These are phyloP conservation scores for Drosophila ambigua DNA, from an alignment of 1,140 invertebrate species.

Conservation along the genomic window DNA sequence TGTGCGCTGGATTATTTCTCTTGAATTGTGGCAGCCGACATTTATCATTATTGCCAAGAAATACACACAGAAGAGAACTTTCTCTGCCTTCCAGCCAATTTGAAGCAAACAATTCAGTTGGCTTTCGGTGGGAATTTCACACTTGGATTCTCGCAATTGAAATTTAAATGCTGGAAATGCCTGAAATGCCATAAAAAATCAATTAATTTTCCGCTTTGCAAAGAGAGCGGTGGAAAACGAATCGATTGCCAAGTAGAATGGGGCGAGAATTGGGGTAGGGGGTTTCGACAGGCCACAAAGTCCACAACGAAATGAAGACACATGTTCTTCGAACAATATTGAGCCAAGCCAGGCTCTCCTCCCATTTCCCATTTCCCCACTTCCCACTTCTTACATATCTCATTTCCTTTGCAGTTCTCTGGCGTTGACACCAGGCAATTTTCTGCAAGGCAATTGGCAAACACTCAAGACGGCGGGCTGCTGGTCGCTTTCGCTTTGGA, in stretches of 20 bases:
- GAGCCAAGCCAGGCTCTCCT: constrained; percentile 21
- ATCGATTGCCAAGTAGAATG: constrained; percentile 50
- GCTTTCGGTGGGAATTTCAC: constrained; percentile 48
- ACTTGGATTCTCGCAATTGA: constrained; percentile 64
- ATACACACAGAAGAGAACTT: constrained; percentile 9
- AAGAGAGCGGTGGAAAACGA: constrained; percentile 22
- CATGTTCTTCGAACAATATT: constrained; percentile 68
- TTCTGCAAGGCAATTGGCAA: constrained; percentile 39
- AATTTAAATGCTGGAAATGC: constrained; percentile 47
- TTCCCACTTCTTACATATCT: constrained; percentile 2
- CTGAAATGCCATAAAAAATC: constrained; percentile 64
- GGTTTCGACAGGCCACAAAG: constrained; percentile 49
- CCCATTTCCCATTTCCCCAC: constrained; percentile 38
- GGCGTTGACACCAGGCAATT: constrained; percentile 48
- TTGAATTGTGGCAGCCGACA: constrained; percentile 35
- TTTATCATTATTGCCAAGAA: constrained; percentile 47
- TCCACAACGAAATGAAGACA: constrained; percentile 74
- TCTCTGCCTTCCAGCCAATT: too few species aligned
- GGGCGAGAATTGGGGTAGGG: constrained; percentile 1
- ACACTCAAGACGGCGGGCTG: constrained; percentile 15
- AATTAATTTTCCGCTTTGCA: constrained; percentile 75
- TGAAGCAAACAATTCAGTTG: constrained; percentile 4
- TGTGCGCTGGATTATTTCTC: not conserved
- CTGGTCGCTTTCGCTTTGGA: constrained; percentile 21
- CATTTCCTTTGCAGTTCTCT: constrained; percentile 21